A percentile compares a stretch with the other conserved stretches of the same genome.
These are phyloP conservation scores for Tichodroma muraria DNA, from an alignment of 2,113 vertebrate genomes.

Conservation along the genomic window DNA sequence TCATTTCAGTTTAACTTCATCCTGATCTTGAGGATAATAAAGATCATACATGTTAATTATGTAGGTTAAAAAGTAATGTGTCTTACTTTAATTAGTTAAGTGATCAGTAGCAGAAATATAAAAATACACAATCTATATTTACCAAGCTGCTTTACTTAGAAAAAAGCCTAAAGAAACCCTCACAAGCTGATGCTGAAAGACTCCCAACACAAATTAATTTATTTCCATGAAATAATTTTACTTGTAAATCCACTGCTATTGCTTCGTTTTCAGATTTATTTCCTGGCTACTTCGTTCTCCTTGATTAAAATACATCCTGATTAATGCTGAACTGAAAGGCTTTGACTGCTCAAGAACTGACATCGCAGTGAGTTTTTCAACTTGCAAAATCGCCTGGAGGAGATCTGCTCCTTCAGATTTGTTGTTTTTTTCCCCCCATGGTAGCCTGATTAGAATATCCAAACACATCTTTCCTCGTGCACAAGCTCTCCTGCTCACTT, in stretches of 20 bases:
- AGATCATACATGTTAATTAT: background rate
- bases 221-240: background rate
- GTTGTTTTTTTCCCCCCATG: background rate
- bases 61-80: background rate
- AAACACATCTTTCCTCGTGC: background rate
- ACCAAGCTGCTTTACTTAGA: background rate
- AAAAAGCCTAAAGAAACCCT: background rate
- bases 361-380: background rate
- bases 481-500: background rate
- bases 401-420: background rate
- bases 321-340: background rate
- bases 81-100: background rate
- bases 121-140: background rate
- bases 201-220: background rate
- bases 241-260: background rate
- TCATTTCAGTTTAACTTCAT: background rate
- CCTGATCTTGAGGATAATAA: background rate
- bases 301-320: conserved; percentile 37
- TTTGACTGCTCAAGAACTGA: conserved; percentile 1
- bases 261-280: background rate
- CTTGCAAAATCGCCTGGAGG: background rate
- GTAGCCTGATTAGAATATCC: background rate
- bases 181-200: background rate
- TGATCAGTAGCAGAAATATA: background rate
- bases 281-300: background rate